Base-by-base conservation (phyloP, 2,113 vertebrate species). In the Hydrolagus affinis region DNA sequence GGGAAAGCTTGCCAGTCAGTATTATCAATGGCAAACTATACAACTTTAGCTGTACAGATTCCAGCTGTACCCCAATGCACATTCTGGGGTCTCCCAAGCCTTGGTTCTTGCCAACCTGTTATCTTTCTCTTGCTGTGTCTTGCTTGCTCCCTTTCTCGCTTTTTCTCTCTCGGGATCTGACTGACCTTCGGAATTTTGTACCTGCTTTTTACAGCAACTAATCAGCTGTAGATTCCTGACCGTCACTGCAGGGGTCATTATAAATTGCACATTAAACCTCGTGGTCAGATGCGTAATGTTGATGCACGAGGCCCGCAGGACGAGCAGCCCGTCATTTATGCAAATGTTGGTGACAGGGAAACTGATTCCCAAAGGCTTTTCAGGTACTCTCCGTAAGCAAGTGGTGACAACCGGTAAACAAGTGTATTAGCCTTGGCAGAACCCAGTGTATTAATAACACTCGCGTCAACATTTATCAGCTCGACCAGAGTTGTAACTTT, bases 401-500 rank as follows among this genome's bases (percentile, higher is more conserved):
- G 12, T 62, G 62, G 59, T 80, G 76, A 80, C 56, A 80, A 28
- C 59, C 23, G 28, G 60, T 83, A 83, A 64, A 83, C 60, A 66
- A 66, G 60, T 64, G 62, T 17, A 83, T 83, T 66, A 66, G 32
- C 23, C 60, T 66, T 83, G 62, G 78, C 62, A 83, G 15, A 25
- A 66, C 64, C 28, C 66, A 83, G 32, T 66, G 78, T 83, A 66
- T 83, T 28, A 83, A 19, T 83, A 62, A 19, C 25, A 83, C 17
- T 3, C 62, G 7, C 21, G 21, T 83, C 66, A 66, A 83, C 78
- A 32, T 32, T 83, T 83, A 28, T 83, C 78, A 32, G 62, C 30
- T 66, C 66, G 60, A 83, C 62, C 78, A 83, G 25, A 68, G 78
- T 25, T 30, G 32, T 83, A 83, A 83, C 77, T 83, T 83, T 44